Base-by-base conservation (phyloP, 1,140 invertebrate species). In the Eupeodes corollae region DNA sequence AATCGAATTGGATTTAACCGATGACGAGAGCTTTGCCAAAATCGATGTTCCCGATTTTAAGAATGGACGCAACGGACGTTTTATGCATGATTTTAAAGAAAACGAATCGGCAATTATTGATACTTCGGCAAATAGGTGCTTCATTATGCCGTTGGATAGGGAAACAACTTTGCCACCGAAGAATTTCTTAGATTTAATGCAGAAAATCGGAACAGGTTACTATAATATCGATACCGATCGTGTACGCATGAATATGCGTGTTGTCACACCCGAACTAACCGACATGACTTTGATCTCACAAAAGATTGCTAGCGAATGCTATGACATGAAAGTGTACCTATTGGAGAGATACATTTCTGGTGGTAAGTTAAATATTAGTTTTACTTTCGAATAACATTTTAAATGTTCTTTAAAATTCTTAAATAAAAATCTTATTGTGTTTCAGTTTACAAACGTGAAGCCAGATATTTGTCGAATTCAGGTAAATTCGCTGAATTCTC, bases 31-130 rank as follows among this genome's bases (percentile, higher is more conserved):
- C 47, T 85, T 79, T 62, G 84, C 88, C 56, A 82, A 82, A 58
- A 83, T 91, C 56, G 76, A 84, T 61, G 83, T 90, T 10, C 87
- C 87, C 13, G 78, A 86, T 58, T 88, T 89, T 56, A 77, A 75
- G 52, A 80, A 84, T 52, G 86, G 85, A 16, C 76, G 80, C 30
- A 75, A 77, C 26, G 87, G 87, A 19, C 74, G 84, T 37, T 91
- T 92, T 59, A 82, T 93, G 57, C 90, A 95, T 59, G 90, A 95
- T 70, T 95, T 94, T 63, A 81, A 80, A 52, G 75, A 77, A 52
- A 88, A 88, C 61, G 79, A 82, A 54, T 91, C 66, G 67, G 75
- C 70, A 11, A 94, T 95, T 52, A 79, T 93, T 51, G 90, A 94
- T 70, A 71, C 79, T 11, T 81, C 82, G 42, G 77, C 78, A 18